Evolutionary conservation across 2,797 vertebrate genomes (phyloP).

Genomic region (Otolemur crassicaudatus): DNA sequence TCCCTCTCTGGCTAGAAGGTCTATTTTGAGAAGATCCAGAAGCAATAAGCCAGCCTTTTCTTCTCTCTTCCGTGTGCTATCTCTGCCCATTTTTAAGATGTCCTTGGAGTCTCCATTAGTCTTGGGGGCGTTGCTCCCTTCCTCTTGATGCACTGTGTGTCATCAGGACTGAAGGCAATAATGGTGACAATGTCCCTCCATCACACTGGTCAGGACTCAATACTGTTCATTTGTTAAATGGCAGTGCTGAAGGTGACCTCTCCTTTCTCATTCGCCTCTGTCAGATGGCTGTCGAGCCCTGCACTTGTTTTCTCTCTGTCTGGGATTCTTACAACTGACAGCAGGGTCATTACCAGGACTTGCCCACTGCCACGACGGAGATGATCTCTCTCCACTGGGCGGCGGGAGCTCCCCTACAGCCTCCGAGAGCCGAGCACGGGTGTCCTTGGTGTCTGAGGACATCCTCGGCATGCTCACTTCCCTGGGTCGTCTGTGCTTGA

Average conservation of each 20-base stretch:
- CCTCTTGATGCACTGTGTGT: not conserved
- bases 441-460: not conserved
- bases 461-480: not conserved
- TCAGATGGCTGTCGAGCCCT: not conserved
- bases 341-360: not conserved
- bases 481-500: not conserved
- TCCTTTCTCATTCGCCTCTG: not conserved
- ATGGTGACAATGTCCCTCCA: not conserved
- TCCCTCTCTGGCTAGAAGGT: not conserved
- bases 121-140: not conserved
- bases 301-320: not conserved
- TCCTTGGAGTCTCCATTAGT: not conserved
- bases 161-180: not conserved
- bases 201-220: slow-evolving; percentile 15
- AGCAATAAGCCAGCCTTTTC: not conserved
- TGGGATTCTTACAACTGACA: not conserved
- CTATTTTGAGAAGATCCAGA: not conserved
- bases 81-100: not conserved
- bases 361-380: not conserved
- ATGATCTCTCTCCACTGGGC: not conserved
- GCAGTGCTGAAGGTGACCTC: slow-evolving; percentile 53
- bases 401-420: accelerated
- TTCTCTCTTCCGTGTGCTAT: not conserved
- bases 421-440: not conserved
- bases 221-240: slow-evolving; percentile 46